phyloP scores from a whole-genome alignment of 1,140 invertebrate species.

The Schlechtendalia chinensis region DNA sequence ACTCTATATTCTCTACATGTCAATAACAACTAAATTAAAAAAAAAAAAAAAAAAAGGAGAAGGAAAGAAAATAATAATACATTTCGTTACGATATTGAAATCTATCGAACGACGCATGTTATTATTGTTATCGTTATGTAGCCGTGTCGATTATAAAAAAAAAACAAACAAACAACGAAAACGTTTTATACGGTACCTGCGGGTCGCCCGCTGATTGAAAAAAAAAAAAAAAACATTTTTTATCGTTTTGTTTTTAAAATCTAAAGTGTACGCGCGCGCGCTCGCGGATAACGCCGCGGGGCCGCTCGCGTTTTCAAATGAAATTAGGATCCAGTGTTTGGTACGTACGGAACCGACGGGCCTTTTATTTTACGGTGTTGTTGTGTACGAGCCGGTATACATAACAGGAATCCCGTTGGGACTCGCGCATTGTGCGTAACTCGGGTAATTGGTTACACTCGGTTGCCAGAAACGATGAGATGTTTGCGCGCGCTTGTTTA shows the following conservation, averaged over 20 bases:
- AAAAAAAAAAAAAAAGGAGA: not conserved
- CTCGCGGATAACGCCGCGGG: too few species aligned
- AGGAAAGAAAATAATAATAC: not conserved
- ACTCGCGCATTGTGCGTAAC: constrained; percentile 1
- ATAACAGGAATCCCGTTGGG: constrained; percentile 28
- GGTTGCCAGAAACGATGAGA: constrained; percentile 7
- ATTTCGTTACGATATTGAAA: not conserved
- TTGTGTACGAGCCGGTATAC: not conserved
- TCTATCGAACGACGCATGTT: not conserved
- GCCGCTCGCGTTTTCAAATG: not conserved
- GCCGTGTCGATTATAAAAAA: too few species aligned
- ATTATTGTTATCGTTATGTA: too few species aligned
- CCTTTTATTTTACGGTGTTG: constrained; percentile 26
- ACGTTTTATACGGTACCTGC: too few species aligned
- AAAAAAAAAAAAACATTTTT: too few species aligned
- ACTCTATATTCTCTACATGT: constrained; percentile 29
- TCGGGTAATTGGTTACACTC: constrained; percentile 40
- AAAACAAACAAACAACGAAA: too few species aligned
- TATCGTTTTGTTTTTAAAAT: too few species aligned
- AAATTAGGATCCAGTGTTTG: constrained; percentile 15
- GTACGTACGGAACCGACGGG: not conserved
- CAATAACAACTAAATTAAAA: constrained; percentile 43
- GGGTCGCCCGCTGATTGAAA: too few species aligned
- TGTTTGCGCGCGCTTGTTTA: not conserved
- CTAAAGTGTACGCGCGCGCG: too few species aligned